Conservation (phyloP, 1,140 invertebrate genomes). For the Drosophila trapezifrons region DNA sequence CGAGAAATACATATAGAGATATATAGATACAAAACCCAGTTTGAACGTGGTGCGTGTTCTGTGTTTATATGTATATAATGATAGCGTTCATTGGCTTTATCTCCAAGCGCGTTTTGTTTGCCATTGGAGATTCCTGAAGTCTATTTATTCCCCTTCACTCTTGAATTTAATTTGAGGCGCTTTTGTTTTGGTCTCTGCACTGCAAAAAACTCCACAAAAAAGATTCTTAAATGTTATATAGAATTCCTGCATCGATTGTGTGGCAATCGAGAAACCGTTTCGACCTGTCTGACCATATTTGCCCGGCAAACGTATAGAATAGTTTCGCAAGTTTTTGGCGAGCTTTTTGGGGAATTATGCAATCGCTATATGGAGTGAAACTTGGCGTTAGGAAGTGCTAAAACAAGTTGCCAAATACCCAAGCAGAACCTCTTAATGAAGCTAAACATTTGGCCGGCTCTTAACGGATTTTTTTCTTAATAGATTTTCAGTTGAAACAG, state of each 20-base stretch:
- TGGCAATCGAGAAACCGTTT: conserved; percentile 22
- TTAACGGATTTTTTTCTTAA: conserved; percentile 1
- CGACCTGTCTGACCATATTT: conserved; percentile 20
- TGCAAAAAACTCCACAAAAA: conserved; percentile 7
- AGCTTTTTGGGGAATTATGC: conserved; percentile 34
- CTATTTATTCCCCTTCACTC: neutral
- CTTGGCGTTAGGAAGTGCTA: conserved; percentile 42
- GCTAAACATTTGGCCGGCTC: conserved; percentile 21
- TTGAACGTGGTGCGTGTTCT: conserved; percentile 28
- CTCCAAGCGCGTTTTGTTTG: conserved; percentile 21
- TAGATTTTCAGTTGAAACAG: conserved; percentile 6
- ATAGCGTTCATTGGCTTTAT: conserved; percentile 69
- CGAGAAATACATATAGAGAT: neutral
- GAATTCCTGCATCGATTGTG: conserved; percentile 20
- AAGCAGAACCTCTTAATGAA: conserved; percentile 43
- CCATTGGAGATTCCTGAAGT: conserved; percentile 12
- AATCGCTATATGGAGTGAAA: conserved; percentile 32
- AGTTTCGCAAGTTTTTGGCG: conserved; percentile 31
- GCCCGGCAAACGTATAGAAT: conserved; percentile 15
- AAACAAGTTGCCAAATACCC: conserved; percentile 40
- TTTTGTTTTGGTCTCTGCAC: conserved; percentile 37
- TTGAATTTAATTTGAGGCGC: conserved; percentile 9
- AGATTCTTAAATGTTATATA: too few relatives aligned
- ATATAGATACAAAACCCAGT: conserved; percentile 23
- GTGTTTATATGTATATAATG: conserved; percentile 28